These are phyloP conservation scores for Eleutherodactylus coqui DNA, from an alignment of 2,797 vertebrate species.

Conservation along the genomic window DNA sequence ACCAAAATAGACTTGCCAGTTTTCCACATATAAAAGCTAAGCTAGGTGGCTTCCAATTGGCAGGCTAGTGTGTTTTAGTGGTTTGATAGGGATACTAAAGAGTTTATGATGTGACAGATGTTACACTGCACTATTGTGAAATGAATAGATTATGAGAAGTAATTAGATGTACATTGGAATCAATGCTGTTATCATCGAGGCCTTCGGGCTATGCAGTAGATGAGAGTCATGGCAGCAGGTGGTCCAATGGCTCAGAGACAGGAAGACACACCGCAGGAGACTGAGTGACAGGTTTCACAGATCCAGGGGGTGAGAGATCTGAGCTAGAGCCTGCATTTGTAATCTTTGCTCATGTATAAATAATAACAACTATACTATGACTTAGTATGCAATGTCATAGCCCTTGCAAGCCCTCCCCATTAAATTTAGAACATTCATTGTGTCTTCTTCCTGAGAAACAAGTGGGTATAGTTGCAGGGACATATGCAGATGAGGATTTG, in stretches of 20 bases:
- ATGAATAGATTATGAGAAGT: conserved; percentile 99
- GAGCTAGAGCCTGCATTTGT: conserved; percentile 86
- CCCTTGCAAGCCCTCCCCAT: conserved; percentile 72
- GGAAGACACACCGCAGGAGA: conserved; percentile 86
- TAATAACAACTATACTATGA: conserved; percentile 85
- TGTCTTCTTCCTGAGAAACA: conserved; percentile 50
- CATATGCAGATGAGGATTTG: neutral
- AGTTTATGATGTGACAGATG: conserved; percentile 97
- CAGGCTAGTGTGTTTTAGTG: conserved; percentile 82
- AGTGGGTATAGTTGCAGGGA: conserved; percentile 61
- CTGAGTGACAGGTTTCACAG: conserved; percentile 87
- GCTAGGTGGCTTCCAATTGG: conserved; percentile 81
- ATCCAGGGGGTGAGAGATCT: conserved; percentile 87
- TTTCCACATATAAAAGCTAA: conserved; percentile 80
- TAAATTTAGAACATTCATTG: conserved; percentile 66
- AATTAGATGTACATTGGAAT: conserved; percentile 99
- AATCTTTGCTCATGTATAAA: conserved; percentile 89
- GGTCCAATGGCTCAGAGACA: conserved; percentile 85
- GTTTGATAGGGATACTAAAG: conserved; percentile 88
- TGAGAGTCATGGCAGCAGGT: conserved; percentile 87
- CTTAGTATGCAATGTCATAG: conserved; percentile 83
- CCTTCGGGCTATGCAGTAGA: conserved; percentile 89
- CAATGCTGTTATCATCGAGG: conserved; percentile 98
- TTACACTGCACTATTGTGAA: conserved; percentile 95
- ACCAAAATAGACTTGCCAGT: conserved; percentile 77